Conservation (phyloP, 2,888 invertebrate species). For the Lycaena phlaeas region DNA sequence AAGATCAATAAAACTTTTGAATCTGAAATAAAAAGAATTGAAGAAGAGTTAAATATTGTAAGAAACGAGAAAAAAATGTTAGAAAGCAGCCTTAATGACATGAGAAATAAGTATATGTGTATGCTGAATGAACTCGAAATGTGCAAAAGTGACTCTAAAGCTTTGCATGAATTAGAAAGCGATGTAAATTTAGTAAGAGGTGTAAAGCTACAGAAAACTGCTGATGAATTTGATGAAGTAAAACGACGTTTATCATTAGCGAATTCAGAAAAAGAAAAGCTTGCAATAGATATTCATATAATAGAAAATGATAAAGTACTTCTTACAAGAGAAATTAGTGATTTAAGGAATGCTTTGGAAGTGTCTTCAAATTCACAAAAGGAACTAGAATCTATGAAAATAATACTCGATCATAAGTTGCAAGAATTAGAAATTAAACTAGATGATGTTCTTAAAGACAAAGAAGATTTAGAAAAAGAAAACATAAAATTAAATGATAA, state of each 20-base stretch:
- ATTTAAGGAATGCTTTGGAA: slow-evolving; percentile 44
- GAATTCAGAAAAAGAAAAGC: slow-evolving; percentile 58
- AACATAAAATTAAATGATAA: slow-evolving; percentile 31
- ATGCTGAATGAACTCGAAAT: slow-evolving; percentile 56
- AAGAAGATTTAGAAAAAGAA: slow-evolving; percentile 31
- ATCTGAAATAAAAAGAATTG: slow-evolving; percentile 71
- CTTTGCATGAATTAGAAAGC: slow-evolving; percentile 62
- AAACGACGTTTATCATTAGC: slow-evolving; percentile 43
- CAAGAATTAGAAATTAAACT: slow-evolving; percentile 36
- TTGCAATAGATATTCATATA: slow-evolving; percentile 66
- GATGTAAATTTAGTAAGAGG: slow-evolving; percentile 35
- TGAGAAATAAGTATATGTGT: slow-evolving; percentile 68
- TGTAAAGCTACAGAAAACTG: slow-evolving; percentile 36
- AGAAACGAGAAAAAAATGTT: slow-evolving; percentile 53
- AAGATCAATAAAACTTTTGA: slow-evolving; percentile 74
- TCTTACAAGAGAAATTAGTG: slow-evolving; percentile 53
- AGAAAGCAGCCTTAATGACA: slow-evolving; percentile 63
- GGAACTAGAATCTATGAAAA: slow-evolving; percentile 33
- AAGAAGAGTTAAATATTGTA: slow-evolving; percentile 65
- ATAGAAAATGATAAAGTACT: slow-evolving; percentile 66
- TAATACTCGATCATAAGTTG: slow-evolving; percentile 41
- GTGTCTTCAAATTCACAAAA: slow-evolving; percentile 31
- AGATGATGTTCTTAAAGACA: slow-evolving; percentile 29
- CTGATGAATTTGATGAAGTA: slow-evolving; percentile 52
- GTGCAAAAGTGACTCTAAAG: slow-evolving; percentile 57